Percentiles rank a stretch among this genome's conserved stretches.
These are phyloP conservation scores for Anoplolepis gracilipes DNA, from an alignment of 1,140 invertebrate genomes.

Conservation along the genomic window DNA sequence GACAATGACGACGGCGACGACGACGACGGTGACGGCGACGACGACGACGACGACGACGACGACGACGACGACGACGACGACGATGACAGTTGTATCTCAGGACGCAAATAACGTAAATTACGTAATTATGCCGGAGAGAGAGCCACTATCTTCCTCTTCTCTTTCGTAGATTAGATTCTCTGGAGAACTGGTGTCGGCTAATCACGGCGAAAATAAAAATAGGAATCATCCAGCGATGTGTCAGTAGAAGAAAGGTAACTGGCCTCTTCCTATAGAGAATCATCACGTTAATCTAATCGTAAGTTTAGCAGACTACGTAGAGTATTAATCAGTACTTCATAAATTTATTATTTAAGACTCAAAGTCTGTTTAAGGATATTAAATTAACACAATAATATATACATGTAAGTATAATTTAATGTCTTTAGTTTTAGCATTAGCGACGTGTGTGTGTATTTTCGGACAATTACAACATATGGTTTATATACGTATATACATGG, in stretches of 20 bases:
- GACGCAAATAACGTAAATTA: conserved; percentile 73
- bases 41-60: neutral
- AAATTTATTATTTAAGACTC: neutral
- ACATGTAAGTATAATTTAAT: too few relatives aligned
- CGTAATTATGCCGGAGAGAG: conserved; percentile 58
- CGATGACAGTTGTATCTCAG: conserved; percentile 69
- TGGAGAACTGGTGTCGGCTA: conserved; percentile 22
- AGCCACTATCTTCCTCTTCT: conserved; percentile 61
- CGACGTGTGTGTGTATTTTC: too few relatives aligned
- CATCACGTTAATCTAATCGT: conserved; percentile 27
- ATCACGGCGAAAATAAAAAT: conserved; percentile 54
- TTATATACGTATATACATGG: too few relatives aligned
- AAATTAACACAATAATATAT: neutral
- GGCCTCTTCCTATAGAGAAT: conserved; percentile 39
- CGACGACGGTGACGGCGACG: neutral
- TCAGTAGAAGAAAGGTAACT: neutral
- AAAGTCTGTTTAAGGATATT: neutral
- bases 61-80: too few relatives aligned
- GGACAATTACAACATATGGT: too few relatives aligned
- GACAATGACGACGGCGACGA: conserved; percentile 24
- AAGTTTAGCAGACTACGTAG: neutral
- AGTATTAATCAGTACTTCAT: neutral
- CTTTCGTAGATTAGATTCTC: conserved; percentile 31
- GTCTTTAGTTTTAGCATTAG: too few relatives aligned
- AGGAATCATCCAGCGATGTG: conserved; percentile 24